Percentiles rank a stretch among this genome's conserved stretches.
These are phyloP conservation scores for Dendrolimus punctatus DNA, from an alignment of 1,140 invertebrate species.

Conservation along the genomic window DNA sequence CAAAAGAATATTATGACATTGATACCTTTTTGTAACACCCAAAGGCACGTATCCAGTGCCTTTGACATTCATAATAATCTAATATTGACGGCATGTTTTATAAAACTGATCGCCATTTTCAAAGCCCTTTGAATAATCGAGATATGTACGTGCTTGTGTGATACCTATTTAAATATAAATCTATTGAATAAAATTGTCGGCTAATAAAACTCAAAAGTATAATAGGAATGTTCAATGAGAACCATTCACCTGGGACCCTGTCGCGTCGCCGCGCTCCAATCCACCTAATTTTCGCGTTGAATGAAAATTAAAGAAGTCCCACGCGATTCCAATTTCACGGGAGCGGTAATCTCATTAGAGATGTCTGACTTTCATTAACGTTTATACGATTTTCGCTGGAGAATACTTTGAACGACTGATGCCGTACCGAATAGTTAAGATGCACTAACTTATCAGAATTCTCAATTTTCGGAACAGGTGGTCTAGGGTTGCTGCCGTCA, in stretches of 20 bases:
- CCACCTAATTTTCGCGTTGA: conserved; percentile 56
- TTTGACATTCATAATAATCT: no score
- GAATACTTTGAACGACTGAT: conserved; percentile 38
- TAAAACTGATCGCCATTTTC: no score
- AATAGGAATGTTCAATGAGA: conserved; percentile 11
- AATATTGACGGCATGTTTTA: no score
- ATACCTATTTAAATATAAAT: no score
- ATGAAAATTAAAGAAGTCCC: conserved; percentile 65
- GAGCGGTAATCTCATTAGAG: conserved; percentile 64
- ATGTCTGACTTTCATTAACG: conserved; percentile 66
- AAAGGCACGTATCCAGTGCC: no score
- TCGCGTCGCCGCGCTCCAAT: conserved; percentile 28
- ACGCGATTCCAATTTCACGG: conserved; percentile 61
- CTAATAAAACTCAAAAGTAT: conserved; percentile 2
- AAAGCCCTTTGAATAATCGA: no score
- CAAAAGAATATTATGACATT: no score
- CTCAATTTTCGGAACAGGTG: conserved; percentile 29
- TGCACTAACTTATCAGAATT: conserved; percentile 46
- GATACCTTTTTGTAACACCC: no score
- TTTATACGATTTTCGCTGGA: conserved; percentile 58
- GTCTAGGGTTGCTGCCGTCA: conserved; percentile 28
- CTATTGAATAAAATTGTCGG: background rate
- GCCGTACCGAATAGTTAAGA: conserved; percentile 21
- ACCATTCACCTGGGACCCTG: conserved; percentile 18
- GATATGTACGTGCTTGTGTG: no score